Evolutionary conservation across 2,797 vertebrate genomes (phyloP).

Genomic region (Poeciliopsis turneri): DNA sequence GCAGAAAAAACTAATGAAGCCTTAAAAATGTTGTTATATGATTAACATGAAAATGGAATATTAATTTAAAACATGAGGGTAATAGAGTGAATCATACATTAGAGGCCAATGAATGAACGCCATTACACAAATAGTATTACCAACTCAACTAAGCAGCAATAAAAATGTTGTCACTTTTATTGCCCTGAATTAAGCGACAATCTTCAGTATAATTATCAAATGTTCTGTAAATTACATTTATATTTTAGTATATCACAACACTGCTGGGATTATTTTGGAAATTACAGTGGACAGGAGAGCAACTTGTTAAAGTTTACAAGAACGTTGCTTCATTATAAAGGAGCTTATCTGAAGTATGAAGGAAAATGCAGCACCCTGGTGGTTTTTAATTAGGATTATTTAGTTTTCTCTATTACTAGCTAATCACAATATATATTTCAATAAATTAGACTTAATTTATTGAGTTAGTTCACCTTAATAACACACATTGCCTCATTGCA

Average conservation of each 20-base stretch:
- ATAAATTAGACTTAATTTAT: not conserved
- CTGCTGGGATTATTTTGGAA: constrained; percentile 25
- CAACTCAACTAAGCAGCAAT: constrained; percentile 51
- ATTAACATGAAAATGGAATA: constrained; percentile 68
- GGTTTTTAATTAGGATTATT: not conserved
- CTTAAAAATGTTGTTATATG: constrained; percentile 64
- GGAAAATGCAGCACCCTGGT: not conserved
- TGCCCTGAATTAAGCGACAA: constrained; percentile 36
- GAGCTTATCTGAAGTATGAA: not conserved
- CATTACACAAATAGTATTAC: constrained; percentile 66
- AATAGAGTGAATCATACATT: constrained; percentile 69
- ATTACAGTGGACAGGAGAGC: constrained; percentile 12
- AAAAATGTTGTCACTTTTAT: constrained; percentile 45
- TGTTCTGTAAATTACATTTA: constrained; percentile 33
- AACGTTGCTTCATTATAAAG: not conserved
- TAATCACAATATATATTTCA: not conserved
- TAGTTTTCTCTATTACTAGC: not conserved
- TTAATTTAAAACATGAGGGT: constrained; percentile 67
- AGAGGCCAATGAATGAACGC: constrained; percentile 59
- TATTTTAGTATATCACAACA: constrained; percentile 35
- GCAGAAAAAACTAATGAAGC: constrained; percentile 66
- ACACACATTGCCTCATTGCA: not conserved
- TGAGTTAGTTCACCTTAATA: not conserved
- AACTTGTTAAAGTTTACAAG: constrained; percentile 9
- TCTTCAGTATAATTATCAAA: constrained; percentile 45